These are phyloP conservation scores for Spodoptera littoralis DNA, from an alignment of 2,888 invertebrate species.

Conservation along the genomic window DNA sequence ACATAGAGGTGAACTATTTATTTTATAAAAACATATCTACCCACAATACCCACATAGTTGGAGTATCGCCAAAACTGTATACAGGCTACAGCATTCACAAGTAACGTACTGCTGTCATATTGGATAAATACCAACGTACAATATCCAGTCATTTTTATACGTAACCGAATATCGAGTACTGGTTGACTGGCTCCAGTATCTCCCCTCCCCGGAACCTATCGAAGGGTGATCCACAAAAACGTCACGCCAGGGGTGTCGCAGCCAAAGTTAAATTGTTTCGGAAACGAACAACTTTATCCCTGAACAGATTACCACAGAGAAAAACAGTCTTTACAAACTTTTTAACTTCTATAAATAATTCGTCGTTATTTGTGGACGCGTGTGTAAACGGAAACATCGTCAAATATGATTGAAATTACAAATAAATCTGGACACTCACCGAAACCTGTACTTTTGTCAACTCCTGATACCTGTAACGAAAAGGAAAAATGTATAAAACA, in stretches of 20 bases:
- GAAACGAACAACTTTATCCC: conserved; percentile 28
- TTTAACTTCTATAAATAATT: conserved; percentile 4
- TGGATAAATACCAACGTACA: neutral
- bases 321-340: conserved; percentile 5
- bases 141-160: neutral
- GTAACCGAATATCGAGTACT: conserved; percentile 1
- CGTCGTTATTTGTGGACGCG: neutral
- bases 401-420: neutral
- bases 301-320: conserved; percentile 10
- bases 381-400: neutral
- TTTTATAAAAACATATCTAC: too few species aligned
- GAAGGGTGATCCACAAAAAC: conserved; percentile 9
- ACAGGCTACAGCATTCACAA: too few species aligned
- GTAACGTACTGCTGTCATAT: too few species aligned
- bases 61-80: too few species aligned
- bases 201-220: neutral
- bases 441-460: conserved; percentile 3
- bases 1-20: too few species aligned
- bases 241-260: conserved; percentile 15
- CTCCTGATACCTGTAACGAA: conserved; percentile 27
- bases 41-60: too few species aligned
- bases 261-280: conserved; percentile 48
- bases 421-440: conserved; percentile 29
- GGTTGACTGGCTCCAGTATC: neutral
- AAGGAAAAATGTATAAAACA: neutral